Evolutionary conservation across 2,797 vertebrate species (phyloP), one percentile per base, ranked within the genome.

Genomic region (Coregonus sp.): DNA sequence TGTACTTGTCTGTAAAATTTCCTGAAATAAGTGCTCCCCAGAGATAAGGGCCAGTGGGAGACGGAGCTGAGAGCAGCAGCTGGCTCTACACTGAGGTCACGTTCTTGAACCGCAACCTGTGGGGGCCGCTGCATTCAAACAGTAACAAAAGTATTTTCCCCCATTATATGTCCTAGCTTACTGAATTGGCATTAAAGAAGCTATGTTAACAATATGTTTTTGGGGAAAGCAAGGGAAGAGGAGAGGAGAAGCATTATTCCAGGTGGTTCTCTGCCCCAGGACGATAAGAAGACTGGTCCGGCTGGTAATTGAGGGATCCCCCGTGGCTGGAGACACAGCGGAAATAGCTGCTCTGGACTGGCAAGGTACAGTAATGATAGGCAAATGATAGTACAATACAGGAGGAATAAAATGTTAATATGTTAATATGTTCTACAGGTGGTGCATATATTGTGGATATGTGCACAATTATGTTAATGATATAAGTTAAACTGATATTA

Each of bases 21-120:
- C 73, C 71, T 78, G 75, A 78, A 79, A 84, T 67, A 72, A 56
- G n/a, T 33, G 29, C 33, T 78, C 84, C 82, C 81, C 5, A 4
- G 74, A 82, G 82, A 77, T 69, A 65, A n/a, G 0, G 52, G 73
- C 77, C 56, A 40, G 35, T 56, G 81, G 80, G 81, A 83, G 7
- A 59, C 0, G 56, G 56, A 18, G 69, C 33, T 29, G 52, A 83
- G 76, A 73, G 80, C 81, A 84, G 82, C 86, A 88, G 84, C 86
- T 86, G 87, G 79, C 81, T 52, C 73, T 76, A 70, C 82, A 87
- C 85, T 4, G 11, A 82, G 87, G 86, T 87, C 87, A 86, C 9
- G 9, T 47, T 47, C 9, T 47, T 47, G 40, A 12, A 47, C 40
- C 11, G 9, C 40, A 47, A 47, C 40, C 11, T 47, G 40, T 47